A percentile compares a stretch with the other conserved stretches of the same genome.
Conservation (phyloP, 2,113 vertebrate genomes). For the Ictidomys tridecemlineatus region DNA sequence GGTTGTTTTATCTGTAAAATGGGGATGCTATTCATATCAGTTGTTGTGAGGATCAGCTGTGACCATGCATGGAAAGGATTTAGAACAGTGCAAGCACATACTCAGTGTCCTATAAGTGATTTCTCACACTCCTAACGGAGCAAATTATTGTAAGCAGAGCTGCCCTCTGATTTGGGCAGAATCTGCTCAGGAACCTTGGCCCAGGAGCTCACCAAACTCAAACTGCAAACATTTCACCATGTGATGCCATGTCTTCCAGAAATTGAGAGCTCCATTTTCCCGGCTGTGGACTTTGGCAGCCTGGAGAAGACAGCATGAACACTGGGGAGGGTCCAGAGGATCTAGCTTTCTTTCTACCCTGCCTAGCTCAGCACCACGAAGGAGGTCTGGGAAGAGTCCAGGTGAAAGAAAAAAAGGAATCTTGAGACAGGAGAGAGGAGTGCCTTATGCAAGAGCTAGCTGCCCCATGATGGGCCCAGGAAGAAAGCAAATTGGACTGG, state of each 20-base stretch:
- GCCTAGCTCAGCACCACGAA: not conserved
- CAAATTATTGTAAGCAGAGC: no score
- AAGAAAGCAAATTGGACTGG: not conserved
- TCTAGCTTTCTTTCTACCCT: not conserved
- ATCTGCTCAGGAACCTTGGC: not conserved
- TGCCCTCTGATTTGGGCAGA: not conserved
- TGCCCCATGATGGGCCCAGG: not conserved
- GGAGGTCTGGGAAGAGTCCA: not conserved
- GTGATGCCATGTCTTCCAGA: not conserved
- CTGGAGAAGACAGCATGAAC: rapidly evolving
- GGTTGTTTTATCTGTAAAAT: not conserved
- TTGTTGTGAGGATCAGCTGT: not conserved
- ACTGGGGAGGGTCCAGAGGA: rapidly evolving
- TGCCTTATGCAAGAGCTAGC: rapidly evolving
- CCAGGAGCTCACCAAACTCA: not conserved
- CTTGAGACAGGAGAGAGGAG: rapidly evolving
- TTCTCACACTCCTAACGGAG: not conserved
- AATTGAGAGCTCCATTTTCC: not conserved
- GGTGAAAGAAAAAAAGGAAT: not conserved
- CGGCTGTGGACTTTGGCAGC: not conserved
- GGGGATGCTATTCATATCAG: not conserved
- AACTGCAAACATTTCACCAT: no score
- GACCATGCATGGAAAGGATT: rapidly evolving
- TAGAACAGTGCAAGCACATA: not conserved
- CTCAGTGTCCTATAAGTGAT: not conserved